A percentile compares a stretch with the other conserved stretches of the same genome.
Evolutionary conservation across 2,113 vertebrate genomes (phyloP).

Genomic region (Burhinus bistriatus): DNA sequence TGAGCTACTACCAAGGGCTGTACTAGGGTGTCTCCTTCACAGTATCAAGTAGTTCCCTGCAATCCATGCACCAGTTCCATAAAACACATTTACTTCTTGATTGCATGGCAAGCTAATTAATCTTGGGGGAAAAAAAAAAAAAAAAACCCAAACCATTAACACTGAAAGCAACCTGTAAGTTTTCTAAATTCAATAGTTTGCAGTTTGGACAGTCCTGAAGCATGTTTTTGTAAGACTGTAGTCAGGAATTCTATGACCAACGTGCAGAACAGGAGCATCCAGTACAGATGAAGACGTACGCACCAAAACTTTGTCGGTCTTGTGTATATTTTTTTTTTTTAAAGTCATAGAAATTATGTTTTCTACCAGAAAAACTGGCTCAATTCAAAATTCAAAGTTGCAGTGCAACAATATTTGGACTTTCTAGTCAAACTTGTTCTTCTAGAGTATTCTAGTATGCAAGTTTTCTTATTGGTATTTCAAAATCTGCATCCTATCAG

Average conservation of each 20-base stretch:
- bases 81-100: not conserved
- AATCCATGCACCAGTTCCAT: not conserved
- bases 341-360: not conserved
- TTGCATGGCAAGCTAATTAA: not conserved
- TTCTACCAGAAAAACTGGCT: not conserved
- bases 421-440: not conserved
- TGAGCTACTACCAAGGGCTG: not conserved
- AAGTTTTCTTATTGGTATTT: not conserved
- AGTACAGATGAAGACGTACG: fast-evolving
- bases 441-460: not conserved
- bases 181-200: not conserved
- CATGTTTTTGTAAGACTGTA: not conserved
- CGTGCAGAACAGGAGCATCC: not conserved
- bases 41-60: not conserved
- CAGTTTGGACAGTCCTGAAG: not conserved
- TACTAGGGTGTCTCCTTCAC: not conserved
- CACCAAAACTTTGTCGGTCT: not conserved
- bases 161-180: not conserved
- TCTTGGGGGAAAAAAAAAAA: not conserved
- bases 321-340: not conserved
- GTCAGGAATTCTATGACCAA: not conserved
- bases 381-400: not conserved
- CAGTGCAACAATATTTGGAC: not conserved
- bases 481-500: not conserved
- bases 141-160: too few species aligned